Evolutionary conservation across 2,113 vertebrate species (phyloP).

Genomic region (Peromyscus leucopus): DNA sequence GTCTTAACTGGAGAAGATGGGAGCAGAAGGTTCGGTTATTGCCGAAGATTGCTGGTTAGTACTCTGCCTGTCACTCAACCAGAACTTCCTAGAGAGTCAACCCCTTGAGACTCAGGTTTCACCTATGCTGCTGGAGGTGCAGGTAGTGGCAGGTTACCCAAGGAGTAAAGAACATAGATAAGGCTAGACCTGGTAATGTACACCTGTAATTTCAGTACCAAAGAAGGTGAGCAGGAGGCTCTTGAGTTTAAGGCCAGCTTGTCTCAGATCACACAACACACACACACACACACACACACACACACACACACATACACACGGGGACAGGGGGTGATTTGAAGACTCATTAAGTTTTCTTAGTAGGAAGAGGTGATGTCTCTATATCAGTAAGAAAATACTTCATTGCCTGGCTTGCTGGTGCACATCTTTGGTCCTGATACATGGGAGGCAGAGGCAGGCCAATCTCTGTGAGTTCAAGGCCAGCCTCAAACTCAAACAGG

Average conservation of each 20-base stretch:
- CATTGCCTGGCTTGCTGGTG: not conserved
- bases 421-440: not conserved
- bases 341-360: not conserved
- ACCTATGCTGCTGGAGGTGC: fast-evolving
- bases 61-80: not conserved
- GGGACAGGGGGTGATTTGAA: not conserved
- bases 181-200: not conserved
- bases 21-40: constrained; percentile 96
- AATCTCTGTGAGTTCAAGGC: not conserved
- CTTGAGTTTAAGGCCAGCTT: not conserved
- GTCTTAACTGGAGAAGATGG: constrained; percentile 97
- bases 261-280: not conserved
- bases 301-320: not conserved
- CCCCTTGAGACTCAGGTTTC: not conserved
- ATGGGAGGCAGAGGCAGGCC: not conserved
- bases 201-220: not conserved
- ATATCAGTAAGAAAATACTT: not conserved
- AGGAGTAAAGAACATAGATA: not conserved
- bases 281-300: not conserved
- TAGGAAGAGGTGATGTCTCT: not conserved
- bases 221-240: not conserved
- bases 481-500: not conserved
- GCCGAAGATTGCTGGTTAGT: constrained; percentile 95
- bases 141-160: not conserved
- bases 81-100: not conserved